phyloP scores from a whole-genome alignment of 2,113 vertebrate genomes.

The Hydrochoerus hydrochaeris region DNA sequence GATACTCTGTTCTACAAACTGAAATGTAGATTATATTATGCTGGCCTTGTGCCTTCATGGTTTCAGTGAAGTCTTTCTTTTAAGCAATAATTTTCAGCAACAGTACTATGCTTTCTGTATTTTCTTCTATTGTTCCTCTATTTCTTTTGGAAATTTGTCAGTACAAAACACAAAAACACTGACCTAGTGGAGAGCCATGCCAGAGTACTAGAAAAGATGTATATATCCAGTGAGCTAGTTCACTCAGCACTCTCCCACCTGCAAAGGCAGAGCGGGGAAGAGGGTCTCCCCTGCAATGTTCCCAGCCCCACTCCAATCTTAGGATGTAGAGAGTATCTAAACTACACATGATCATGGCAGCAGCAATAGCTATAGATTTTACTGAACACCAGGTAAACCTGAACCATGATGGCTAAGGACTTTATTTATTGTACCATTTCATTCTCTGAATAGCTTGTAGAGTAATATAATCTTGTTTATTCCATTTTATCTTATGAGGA shows the following conservation, averaged over 20 bases:
- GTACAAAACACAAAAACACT: neutral
- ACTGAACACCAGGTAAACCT: neutral
- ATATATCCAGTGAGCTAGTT: neutral
- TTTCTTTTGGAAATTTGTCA: constrained; percentile 58
- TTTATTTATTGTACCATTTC: neutral
- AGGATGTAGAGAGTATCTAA: neutral
- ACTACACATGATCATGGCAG: neutral
- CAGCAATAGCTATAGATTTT: neutral
- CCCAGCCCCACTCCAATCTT: neutral
- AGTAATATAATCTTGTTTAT: neutral
- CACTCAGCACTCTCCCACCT: neutral
- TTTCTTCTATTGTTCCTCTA: neutral
- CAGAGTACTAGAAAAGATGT: neutral
- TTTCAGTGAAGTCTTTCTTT: constrained; percentile 6
- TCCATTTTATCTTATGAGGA: neutral
- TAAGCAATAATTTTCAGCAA: constrained; percentile 10
- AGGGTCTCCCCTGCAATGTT: neutral
- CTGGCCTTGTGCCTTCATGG: neutral
- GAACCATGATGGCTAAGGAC: neutral
- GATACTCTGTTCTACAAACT: neutral
- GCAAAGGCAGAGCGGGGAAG: neutral
- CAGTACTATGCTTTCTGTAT: neutral
- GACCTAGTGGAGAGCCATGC: neutral
- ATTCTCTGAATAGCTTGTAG: neutral
- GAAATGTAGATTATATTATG: neutral